Evolutionary conservation across 2,888 invertebrate species (phyloP), one percentile per base, ranked within the genome.

Genomic region (Salpingus planirostris): DNA sequence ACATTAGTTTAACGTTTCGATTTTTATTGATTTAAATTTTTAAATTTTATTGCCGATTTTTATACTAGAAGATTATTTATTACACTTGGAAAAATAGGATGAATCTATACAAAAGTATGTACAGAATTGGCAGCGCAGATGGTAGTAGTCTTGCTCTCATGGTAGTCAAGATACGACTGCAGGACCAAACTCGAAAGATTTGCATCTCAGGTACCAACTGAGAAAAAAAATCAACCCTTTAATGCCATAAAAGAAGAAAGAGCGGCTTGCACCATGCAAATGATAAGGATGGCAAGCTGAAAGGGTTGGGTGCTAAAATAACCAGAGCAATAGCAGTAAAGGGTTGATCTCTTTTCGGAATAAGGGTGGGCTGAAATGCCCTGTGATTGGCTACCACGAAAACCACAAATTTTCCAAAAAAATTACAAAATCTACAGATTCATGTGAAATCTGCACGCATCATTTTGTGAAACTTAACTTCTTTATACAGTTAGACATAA

Each of bases 111-210:
- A n/a, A 22, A 24, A 13, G 13, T 27, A 15, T 32, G 13, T 6
- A 15, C 13, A 21, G 15, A 28, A 14, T 34, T 13, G 18, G 35
- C 30, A 35, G 29, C 24, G 22, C 31, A 27, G 28, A 29, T 31
- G 39, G n/a, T n/a, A n/a, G n/a, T n/a, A n/a, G 29, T 30, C 21
- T 11, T 23, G 15, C 29, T 39, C 35, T 26, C 39, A 32, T 35
- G n/a, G 35, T 36, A 35, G 35, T 34, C 35, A 29, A 18, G 15
- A 14, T 21, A 29, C 39, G 35, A 39, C 39, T 39, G 39, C 13
- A 10, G 25, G 23, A 27, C 30, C 24, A 18, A 23, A 8, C 13
- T 10, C 25, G 22, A 14, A 13, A 5, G 23, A 22, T 33, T 32
- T 29, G 39, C 35, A 39, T 39, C 39, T 14, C 35, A 32, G 35